phyloP scores from a whole-genome alignment of 2,797 vertebrate genomes.

The Rhincodon typus region DNA sequence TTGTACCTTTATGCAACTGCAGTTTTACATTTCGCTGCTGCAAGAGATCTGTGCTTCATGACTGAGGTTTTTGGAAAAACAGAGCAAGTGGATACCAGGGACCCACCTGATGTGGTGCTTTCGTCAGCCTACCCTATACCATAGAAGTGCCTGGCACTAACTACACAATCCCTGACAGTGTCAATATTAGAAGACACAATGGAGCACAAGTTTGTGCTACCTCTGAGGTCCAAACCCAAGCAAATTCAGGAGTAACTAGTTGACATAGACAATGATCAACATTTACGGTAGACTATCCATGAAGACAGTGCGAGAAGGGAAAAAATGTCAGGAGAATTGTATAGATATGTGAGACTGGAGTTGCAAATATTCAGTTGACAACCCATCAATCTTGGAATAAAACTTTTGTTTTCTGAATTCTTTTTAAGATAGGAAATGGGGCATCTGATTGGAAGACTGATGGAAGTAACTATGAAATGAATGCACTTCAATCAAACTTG shows the following conservation, averaged over 20 bases:
- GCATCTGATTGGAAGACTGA: too few relatives aligned
- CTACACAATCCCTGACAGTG: not conserved
- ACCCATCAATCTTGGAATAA: too few relatives aligned
- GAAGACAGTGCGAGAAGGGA: not conserved
- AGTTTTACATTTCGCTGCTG: not conserved
- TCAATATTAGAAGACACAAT: not conserved
- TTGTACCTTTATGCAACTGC: not conserved
- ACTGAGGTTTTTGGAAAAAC: not conserved
- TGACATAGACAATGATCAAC: not conserved
- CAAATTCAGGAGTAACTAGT: not conserved
- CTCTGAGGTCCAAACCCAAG: not conserved
- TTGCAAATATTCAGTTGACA: not conserved
- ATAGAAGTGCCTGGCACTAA: not conserved
- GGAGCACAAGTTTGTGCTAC: not conserved
- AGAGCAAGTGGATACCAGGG: not conserved
- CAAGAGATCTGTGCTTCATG: not conserved
- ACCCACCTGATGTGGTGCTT: not conserved
- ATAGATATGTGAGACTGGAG: not conserved
- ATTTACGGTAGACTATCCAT: not conserved
- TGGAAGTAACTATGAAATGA: too few relatives aligned
- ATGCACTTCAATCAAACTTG: not conserved
- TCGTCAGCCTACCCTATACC: not conserved
- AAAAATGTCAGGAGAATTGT: not conserved
- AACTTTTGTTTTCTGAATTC: too few relatives aligned
- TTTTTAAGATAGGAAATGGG: too few relatives aligned